Percentiles rank a stretch among this genome's conserved stretches.
phyloP scores from a whole-genome alignment of 64 coral and sea anemone species.

The Montipora sp. region DNA sequence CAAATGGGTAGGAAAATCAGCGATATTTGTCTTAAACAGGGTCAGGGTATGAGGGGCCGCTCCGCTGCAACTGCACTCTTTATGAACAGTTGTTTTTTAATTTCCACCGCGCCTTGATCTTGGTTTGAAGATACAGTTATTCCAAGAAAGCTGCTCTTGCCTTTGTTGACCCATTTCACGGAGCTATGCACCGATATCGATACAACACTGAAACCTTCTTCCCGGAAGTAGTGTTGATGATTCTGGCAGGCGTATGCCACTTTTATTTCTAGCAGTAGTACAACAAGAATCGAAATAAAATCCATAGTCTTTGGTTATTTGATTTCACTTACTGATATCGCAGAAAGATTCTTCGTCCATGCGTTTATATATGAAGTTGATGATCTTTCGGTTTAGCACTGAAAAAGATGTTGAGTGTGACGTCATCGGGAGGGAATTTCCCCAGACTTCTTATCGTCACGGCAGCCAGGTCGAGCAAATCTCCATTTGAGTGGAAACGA shows the following conservation, averaged over 20 bases:
- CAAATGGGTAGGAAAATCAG: too few relatives aligned
- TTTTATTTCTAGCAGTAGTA: neutral
- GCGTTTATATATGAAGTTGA: too few relatives aligned
- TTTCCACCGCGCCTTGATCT: constrained; percentile 47
- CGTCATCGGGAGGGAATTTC: neutral
- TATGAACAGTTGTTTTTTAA: constrained; percentile 52
- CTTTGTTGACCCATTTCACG: constrained; percentile 67
- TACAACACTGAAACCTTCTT: constrained; percentile 78
- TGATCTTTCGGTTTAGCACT: neutral
- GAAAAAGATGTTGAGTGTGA: neutral
- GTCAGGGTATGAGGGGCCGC: too few relatives aligned
- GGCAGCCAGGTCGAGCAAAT: too few relatives aligned
- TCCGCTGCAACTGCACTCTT: constrained; percentile 66
- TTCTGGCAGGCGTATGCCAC: constrained; percentile 21
- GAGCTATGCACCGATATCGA: constrained; percentile 74
- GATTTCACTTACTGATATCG: neutral
- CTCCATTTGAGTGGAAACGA: too few relatives aligned
- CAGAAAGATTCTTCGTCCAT: neutral
- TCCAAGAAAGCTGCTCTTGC: constrained; percentile 66
- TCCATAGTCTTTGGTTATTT: neutral
- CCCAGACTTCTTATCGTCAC: too few relatives aligned
- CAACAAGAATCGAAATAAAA: neutral
- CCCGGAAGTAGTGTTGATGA: constrained; percentile 78
- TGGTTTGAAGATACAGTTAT: constrained; percentile 60
- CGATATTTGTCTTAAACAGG: too few relatives aligned